Conservation (phyloP, 2,888 invertebrate genomes). For the Trisateles emortualis region DNA sequence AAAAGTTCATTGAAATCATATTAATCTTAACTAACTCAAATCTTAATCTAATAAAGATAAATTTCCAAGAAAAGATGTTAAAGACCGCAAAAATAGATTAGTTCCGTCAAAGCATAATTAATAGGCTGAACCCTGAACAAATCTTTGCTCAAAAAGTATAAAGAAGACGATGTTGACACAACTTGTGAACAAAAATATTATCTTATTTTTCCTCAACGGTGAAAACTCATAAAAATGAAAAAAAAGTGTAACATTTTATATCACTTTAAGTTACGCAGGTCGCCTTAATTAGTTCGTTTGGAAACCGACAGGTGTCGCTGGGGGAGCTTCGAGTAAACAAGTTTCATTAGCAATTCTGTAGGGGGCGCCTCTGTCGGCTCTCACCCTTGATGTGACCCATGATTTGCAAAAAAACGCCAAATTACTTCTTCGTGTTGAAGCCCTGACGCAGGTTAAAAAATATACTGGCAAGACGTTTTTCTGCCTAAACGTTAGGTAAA, state of each 20-base stretch:
- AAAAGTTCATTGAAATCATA: not conserved
- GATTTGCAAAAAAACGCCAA: conserved; percentile 51
- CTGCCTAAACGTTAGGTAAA: not conserved
- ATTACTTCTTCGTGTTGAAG: conserved; percentile 50
- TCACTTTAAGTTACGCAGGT: conserved; percentile 35
- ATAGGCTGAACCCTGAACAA: conserved; percentile 13
- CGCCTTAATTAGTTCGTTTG: conserved; percentile 50
- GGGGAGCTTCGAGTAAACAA: conserved; percentile 42
- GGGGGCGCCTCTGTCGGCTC: conserved; percentile 38
- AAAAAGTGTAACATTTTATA: conserved; percentile 32
- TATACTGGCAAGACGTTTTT: conserved; percentile 12
- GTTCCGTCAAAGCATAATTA: conserved; percentile 13
- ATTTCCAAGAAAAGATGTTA: not conserved
- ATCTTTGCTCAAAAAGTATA: conserved; percentile 15
- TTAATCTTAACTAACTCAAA: not conserved
- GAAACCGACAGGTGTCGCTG: conserved; percentile 50
- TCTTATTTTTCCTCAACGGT: conserved; percentile 22
- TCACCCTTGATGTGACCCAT: conserved; percentile 34
- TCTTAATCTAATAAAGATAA: not conserved
- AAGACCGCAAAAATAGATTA: not conserved
- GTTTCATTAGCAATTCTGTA: conserved; percentile 45
- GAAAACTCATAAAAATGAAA: conserved; percentile 38
- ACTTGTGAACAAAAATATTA: conserved; percentile 34
- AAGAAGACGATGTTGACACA: conserved; percentile 11
- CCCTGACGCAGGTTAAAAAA: conserved; percentile 30